phyloP scores from a whole-genome alignment of 2,888 invertebrate species.

The Elegia similella region DNA sequence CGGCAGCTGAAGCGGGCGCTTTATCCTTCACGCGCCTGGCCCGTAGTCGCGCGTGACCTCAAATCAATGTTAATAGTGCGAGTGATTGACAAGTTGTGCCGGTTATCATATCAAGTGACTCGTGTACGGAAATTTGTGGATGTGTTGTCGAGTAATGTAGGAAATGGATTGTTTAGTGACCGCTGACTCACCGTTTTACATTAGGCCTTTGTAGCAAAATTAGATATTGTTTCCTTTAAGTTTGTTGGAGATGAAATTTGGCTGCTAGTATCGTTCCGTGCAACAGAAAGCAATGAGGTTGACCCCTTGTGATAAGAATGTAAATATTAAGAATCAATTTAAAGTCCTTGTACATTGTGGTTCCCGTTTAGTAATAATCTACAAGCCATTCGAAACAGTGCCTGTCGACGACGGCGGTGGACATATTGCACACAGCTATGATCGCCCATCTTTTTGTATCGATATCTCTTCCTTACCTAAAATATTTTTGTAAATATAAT shows the following conservation, averaged over 20 bases:
- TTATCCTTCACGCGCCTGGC: neutral
- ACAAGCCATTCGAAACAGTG: constrained; percentile 48
- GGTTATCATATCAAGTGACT: constrained; percentile 14
- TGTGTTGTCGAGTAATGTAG: constrained; percentile 12
- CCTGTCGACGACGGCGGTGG: constrained; percentile 37
- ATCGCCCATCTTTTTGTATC: constrained; percentile 59
- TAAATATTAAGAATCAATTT: constrained; percentile 42
- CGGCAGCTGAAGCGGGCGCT: neutral
- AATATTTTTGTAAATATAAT: constrained; percentile 65
- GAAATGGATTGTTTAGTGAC: neutral
- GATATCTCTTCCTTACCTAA: constrained; percentile 63
- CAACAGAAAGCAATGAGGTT: constrained; percentile 25
- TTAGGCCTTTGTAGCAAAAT: constrained; percentile 6
- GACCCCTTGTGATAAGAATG: constrained; percentile 40
- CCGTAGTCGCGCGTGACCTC: neutral
- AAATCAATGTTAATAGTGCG: constrained; percentile 11
- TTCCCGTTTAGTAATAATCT: constrained; percentile 44
- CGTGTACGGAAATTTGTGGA: constrained; percentile 3
- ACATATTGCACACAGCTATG: constrained; percentile 33
- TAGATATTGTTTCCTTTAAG: neutral
- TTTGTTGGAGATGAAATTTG: neutral
- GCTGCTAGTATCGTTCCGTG: constrained; percentile 22
- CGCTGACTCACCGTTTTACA: neutral
- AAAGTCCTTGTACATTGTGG: constrained; percentile 46
- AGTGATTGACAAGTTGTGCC: constrained; percentile 1